Conservation (phyloP, 2,113 vertebrate species). For the Haplotaxodon microlepis region DNA sequence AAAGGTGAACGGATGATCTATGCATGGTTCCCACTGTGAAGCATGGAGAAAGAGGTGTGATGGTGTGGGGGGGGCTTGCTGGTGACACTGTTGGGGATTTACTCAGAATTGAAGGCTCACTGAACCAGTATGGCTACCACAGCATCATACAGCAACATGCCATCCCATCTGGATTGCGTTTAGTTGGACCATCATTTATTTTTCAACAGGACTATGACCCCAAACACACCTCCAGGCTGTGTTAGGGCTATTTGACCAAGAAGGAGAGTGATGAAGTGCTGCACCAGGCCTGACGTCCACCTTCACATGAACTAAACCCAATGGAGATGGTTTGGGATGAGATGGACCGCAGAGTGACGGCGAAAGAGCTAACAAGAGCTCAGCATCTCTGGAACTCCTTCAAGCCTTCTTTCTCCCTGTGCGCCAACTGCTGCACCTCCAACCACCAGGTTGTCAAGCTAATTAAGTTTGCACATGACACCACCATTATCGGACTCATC, state of each 20-base stretch:
- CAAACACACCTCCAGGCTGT: background rate
- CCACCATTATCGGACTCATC: fast-evolving
- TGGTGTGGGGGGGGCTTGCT: background rate
- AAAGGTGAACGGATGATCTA: background rate
- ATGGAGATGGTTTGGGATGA: background rate
- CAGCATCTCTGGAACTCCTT: background rate
- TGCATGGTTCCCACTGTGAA: background rate
- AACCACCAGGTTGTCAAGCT: background rate
- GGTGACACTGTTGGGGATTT: background rate
- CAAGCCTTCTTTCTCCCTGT: background rate
- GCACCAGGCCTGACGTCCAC: fast-evolving
- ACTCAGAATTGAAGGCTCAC: background rate
- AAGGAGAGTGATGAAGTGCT: background rate
- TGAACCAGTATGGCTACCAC: background rate
- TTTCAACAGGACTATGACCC: background rate
- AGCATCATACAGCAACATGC: background rate
- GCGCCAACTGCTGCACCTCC: background rate
- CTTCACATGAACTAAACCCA: background rate
- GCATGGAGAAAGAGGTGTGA: background rate
- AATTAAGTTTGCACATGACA: background rate
- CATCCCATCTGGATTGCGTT: background rate
- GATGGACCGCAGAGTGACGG: background rate
- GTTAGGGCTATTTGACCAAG: background rate
- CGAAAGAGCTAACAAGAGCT: background rate
- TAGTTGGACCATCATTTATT: background rate